These are phyloP conservation scores for Cetonia aurata DNA, from an alignment of 2,888 invertebrate species.

Conservation along the genomic window DNA sequence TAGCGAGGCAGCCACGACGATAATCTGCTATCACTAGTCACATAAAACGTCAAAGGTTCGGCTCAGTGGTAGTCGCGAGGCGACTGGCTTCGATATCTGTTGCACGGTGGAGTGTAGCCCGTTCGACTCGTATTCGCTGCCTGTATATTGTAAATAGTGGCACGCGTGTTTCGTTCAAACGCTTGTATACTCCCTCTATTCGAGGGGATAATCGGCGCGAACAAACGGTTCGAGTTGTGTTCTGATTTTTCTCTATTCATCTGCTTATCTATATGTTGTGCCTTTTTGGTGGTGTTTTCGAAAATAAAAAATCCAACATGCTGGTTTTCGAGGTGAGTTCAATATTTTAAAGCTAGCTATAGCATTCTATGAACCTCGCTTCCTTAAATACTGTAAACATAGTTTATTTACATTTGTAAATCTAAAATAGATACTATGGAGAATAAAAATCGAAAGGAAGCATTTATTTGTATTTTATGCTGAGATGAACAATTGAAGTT, in stretches of 20 bases:
- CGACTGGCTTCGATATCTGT: slow-evolving; percentile 35
- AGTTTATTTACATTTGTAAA: no score
- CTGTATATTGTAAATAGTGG: slow-evolving; percentile 38
- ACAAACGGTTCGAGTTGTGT: slow-evolving; percentile 19
- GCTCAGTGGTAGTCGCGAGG: slow-evolving; percentile 23
- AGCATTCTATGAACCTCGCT: no score
- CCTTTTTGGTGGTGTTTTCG: slow-evolving; percentile 39
- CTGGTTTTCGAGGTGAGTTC: slow-evolving; percentile 52
- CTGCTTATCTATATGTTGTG: slow-evolving; percentile 29
- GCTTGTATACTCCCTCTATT: slow-evolving; percentile 19
- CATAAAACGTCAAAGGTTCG: slow-evolving; percentile 17
- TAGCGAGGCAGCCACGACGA: slow-evolving; percentile 36
- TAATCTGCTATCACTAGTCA: slow-evolving; percentile 34
- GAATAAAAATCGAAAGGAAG: no score
- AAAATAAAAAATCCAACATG: slow-evolving; percentile 45
- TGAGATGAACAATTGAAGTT: no score
- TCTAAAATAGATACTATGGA: no score
- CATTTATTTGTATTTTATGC: no score
- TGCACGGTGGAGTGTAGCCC: slow-evolving; percentile 20
- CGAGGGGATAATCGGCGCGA: slow-evolving; percentile 6
- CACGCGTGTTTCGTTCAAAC: slow-evolving; percentile 28
- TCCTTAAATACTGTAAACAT: no score
- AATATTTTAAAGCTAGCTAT: no score
- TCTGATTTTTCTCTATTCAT: slow-evolving; percentile 10
- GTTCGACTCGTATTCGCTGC: slow-evolving; percentile 14